Evolutionary conservation across 1,140 invertebrate genomes (phyloP).

Genomic region (Melipona quadrifasciata): DNA sequence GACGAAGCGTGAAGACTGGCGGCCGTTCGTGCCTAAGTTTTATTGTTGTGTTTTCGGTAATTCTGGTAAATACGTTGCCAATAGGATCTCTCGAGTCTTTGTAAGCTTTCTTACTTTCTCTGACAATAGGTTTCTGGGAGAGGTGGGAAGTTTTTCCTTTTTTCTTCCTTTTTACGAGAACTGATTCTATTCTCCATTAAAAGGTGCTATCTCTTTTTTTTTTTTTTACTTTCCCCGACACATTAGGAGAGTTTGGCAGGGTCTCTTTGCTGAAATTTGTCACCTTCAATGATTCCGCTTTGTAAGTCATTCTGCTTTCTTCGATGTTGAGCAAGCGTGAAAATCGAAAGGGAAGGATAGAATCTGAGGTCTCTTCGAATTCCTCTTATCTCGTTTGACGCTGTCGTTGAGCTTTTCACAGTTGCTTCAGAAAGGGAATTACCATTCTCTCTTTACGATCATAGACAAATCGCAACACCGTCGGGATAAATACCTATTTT

Average conservation of each 20-base stretch:
- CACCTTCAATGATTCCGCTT: neutral
- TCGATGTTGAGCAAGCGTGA: neutral
- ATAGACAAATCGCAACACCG: no score
- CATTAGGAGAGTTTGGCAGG: neutral
- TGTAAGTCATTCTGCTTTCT: neutral
- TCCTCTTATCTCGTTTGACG: no score
- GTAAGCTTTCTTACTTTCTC: neutral
- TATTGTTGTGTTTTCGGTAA: neutral
- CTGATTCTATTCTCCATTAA: neutral
- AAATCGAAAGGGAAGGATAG: no score
- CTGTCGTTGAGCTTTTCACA: no score
- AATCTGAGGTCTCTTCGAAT: no score
- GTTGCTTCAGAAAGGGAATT: no score
- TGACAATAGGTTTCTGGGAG: neutral
- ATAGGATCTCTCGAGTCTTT: no score
- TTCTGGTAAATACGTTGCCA: neutral
- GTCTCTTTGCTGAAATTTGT: neutral
- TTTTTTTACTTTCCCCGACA: neutral
- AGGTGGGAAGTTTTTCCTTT: no score
- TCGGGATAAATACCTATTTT: no score
- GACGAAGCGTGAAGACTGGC: conserved; percentile 18
- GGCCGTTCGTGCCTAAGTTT: neutral
- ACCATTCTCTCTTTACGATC: no score
- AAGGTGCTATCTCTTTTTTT: neutral
- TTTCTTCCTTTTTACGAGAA: neutral